Evolutionary conservation across 2,888 invertebrate species (phyloP).

Genomic region (Flexamia atlantica): DNA sequence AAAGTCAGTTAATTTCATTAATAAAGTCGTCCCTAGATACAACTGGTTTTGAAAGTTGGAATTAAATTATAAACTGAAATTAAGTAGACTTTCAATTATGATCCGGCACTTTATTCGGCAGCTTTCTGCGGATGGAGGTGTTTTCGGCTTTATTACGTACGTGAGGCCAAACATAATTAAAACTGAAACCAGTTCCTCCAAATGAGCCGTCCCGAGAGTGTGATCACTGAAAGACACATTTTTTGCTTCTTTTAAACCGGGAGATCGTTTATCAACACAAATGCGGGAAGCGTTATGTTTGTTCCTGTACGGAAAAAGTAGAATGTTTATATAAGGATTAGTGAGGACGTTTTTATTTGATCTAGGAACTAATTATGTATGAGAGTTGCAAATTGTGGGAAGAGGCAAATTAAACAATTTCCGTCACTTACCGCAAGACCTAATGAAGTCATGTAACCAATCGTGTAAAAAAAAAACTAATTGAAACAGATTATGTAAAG

Average conservation of each 20-base stretch:
- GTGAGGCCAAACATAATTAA: slow-evolving; percentile 8
- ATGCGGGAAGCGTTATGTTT: background rate
- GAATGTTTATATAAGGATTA: background rate
- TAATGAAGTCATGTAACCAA: background rate
- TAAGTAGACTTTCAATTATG: slow-evolving; percentile 5
- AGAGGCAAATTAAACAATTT: slow-evolving; percentile 5
- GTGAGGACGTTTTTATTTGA: background rate
- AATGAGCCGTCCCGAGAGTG: background rate
- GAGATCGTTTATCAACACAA: background rate
- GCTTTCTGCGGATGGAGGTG: slow-evolving; percentile 24
- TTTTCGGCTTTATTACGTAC: background rate
- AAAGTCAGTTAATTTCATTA: too few species aligned
- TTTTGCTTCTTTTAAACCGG: background rate
- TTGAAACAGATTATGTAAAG: background rate
- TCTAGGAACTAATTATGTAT: slow-evolving; percentile 14
- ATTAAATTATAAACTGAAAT: slow-evolving; percentile 37
- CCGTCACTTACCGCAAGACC: too few species aligned
- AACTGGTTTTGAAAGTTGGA: slow-evolving; percentile 21
- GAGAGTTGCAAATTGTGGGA: background rate
- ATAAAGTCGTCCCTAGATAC: background rate
- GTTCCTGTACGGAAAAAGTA: background rate
- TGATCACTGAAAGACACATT: background rate
- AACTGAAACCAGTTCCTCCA: slow-evolving; percentile 21
- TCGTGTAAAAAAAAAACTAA: background rate
- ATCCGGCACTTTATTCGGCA: background rate